Evolutionary conservation across 2,113 vertebrate genomes (phyloP).

Genomic region (Butorides virescens): DNA sequence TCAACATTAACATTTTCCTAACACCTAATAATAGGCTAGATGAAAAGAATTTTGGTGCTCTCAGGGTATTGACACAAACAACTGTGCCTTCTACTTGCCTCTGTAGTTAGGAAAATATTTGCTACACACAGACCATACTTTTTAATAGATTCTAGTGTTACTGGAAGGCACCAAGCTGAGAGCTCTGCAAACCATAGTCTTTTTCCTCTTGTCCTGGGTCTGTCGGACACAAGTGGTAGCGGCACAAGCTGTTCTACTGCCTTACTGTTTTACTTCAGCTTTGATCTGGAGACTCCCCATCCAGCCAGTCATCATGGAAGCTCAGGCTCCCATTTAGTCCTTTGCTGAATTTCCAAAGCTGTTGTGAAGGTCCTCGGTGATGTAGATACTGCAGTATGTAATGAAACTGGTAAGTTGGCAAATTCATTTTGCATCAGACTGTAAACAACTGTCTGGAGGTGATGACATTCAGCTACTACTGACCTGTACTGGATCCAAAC

Average conservation of each 20-base stretch:
- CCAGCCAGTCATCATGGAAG: not conserved
- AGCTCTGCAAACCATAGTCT: not conserved
- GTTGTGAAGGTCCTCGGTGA: not conserved
- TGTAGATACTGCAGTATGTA: not conserved
- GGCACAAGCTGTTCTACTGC: not conserved
- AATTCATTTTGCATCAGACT: not conserved
- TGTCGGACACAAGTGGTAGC: not conserved
- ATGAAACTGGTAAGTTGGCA: not conserved
- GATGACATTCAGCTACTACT: not conserved
- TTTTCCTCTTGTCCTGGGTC: not conserved
- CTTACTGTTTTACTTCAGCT: not conserved
- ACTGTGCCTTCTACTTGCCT: not conserved
- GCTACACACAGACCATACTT: not conserved
- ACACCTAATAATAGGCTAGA: constrained; percentile 13
- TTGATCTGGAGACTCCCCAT: not conserved
- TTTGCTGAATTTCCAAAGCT: not conserved
- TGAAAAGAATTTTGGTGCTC: constrained; percentile 41
- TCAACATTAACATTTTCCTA: not conserved
- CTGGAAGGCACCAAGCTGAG: not conserved
- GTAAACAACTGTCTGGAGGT: not conserved
- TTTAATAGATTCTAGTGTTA: not conserved
- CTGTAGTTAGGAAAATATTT: constrained; percentile 26
- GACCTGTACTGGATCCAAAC: not conserved
- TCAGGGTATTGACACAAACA: not conserved
- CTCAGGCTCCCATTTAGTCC: not conserved